phyloP scores from a whole-genome alignment of 1,140 invertebrate species.

The Neodiprion lecontei region DNA sequence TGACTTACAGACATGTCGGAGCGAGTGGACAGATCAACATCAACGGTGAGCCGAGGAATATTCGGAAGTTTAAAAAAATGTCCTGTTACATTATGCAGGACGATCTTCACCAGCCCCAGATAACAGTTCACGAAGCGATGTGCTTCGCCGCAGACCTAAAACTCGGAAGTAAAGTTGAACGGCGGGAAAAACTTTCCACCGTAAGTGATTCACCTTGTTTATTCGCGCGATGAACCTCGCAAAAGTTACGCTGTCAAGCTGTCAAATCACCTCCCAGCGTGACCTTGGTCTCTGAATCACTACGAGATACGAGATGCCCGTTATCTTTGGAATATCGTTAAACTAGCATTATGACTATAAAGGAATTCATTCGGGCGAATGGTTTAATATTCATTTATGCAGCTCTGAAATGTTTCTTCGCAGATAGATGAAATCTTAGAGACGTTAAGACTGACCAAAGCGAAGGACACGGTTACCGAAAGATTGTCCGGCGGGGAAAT shows the following conservation, averaged over 20 bases:
- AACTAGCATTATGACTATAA: no score
- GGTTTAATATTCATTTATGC: no score
- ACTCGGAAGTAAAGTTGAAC: slow-evolving; percentile 70
- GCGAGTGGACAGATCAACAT: slow-evolving; percentile 71
- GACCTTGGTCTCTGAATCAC: no score
- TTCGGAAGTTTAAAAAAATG: slow-evolving; percentile 82
- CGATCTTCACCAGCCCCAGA: slow-evolving; percentile 83
- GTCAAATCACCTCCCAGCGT: no score
- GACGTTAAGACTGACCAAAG: slow-evolving; percentile 68
- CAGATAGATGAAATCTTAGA: slow-evolving; percentile 77
- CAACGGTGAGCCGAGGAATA: slow-evolving; percentile 77
- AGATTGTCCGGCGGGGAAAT: slow-evolving; percentile 89
- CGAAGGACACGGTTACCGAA: slow-evolving; percentile 73
- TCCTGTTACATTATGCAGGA: slow-evolving; percentile 96
- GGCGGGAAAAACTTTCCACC: slow-evolving; percentile 71
- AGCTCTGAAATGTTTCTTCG: slow-evolving; percentile 34
- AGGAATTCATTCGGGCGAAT: no score
- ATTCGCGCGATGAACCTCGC: no score
- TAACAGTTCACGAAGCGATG: slow-evolving; percentile 88
- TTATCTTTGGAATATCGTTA: no score
- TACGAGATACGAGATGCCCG: no score
- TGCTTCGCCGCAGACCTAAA: slow-evolving; percentile 87
- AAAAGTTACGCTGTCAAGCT: no score
- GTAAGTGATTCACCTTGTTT: slow-evolving; percentile 64
- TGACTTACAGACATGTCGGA: slow-evolving; percentile 60